phyloP scores from a whole-genome alignment of 2,797 vertebrate species.

The Taeniopygia guttata region DNA sequence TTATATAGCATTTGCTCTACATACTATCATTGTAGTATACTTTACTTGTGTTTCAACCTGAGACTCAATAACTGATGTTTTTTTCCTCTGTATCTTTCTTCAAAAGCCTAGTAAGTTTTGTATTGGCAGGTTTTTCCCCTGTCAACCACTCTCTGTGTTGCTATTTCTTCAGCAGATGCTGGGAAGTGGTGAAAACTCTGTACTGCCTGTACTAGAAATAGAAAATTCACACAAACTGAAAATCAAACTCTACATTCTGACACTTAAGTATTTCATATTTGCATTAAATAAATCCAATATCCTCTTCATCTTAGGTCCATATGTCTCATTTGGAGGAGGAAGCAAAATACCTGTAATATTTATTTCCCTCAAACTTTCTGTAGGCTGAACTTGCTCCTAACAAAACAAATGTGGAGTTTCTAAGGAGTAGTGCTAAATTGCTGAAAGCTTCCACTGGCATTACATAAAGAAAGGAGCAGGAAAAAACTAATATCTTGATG shows the following conservation, averaged over 20 bases:
- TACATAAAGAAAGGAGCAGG: neutral
- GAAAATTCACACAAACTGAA: neutral
- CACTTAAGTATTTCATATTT: neutral
- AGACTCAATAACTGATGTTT: neutral
- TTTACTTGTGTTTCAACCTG: neutral
- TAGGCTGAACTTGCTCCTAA: neutral
- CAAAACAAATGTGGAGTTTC: neutral
- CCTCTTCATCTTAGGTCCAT: neutral
- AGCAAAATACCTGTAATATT: neutral
- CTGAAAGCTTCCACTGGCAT: neutral
- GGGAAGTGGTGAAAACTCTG: neutral
- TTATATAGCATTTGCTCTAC: neutral
- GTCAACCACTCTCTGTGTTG: neutral
- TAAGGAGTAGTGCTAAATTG: neutral
- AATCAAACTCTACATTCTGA: neutral
- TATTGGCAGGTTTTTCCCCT: neutral
- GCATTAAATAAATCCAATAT: neutral
- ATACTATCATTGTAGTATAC: neutral
- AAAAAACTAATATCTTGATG: neutral
- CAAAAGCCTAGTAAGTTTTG: neutral
- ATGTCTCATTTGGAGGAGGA: neutral
- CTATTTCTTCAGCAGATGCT: neutral
- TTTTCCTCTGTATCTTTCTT: neutral
- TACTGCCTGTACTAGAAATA: neutral
- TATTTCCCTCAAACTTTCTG: neutral